phyloP scores from a whole-genome alignment of 2,113 vertebrate genomes.

The Lepus americanus region DNA sequence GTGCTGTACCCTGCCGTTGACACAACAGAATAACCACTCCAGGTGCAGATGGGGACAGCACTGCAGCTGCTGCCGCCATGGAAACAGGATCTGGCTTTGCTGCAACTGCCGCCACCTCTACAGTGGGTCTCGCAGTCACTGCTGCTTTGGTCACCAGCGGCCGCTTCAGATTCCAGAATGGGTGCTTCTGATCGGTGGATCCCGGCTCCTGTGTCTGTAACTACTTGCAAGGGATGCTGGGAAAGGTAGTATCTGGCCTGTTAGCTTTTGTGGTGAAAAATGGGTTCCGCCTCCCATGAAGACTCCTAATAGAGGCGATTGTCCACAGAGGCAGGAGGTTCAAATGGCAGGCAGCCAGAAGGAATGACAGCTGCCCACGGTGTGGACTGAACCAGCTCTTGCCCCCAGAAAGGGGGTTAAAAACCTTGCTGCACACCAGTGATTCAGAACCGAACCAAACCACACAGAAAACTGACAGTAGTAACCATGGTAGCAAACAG shows the following conservation, averaged over 20 bases:
- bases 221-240: not conserved
- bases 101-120: not conserved
- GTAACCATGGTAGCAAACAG: not conserved
- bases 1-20: not conserved
- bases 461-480: not conserved
- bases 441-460: conserved; percentile 14
- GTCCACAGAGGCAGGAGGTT: not conserved
- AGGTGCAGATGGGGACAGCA: not conserved
- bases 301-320: not conserved
- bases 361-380: not conserved
- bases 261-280: not conserved
- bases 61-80: not conserved
- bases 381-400: not conserved
- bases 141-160: not conserved
- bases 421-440: not conserved
- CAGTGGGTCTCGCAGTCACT: not conserved
- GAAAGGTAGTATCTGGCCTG: not conserved
- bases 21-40: not conserved
- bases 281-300: not conserved
- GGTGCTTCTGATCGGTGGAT: not conserved
- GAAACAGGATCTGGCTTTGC: not conserved
- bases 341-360: not conserved
- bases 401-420: not conserved
- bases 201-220: not conserved
- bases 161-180: not conserved